Evolutionary conservation across 2,888 invertebrate genomes (phyloP).

Genomic region (Argyresthia albistria): DNA sequence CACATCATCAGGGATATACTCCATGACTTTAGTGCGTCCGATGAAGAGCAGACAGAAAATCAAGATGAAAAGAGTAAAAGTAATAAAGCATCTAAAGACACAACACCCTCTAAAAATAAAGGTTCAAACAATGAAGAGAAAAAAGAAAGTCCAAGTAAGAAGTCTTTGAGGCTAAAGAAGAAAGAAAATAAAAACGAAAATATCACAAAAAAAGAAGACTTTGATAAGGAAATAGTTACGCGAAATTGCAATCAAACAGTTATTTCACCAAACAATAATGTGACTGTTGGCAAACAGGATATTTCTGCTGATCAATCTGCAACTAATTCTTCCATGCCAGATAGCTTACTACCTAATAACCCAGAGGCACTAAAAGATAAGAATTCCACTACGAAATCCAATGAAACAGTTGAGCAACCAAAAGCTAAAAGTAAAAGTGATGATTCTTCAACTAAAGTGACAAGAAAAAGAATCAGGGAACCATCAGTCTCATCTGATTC

Average conservation of each 20-base stretch:
- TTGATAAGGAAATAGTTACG: too few relatives aligned
- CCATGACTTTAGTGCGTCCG: constrained; percentile 28
- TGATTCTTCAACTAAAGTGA: not conserved
- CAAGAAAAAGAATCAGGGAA: not conserved
- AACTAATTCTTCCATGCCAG: constrained; percentile 21
- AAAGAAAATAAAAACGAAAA: constrained; percentile 6
- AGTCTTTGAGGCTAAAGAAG: constrained; percentile 13
- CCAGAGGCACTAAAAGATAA: constrained; percentile 30
- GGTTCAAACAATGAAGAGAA: not conserved
- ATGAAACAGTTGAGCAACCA: not conserved
- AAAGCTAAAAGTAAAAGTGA: not conserved
- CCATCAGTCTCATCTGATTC: too few relatives aligned
- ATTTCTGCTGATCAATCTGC: too few relatives aligned
- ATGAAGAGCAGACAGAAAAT: not conserved
- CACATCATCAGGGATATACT: constrained; percentile 43
- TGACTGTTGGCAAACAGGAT: too few relatives aligned
- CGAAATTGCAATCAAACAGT: too few relatives aligned
- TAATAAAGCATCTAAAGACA: too few relatives aligned
- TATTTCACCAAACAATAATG: too few relatives aligned
- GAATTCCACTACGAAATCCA: not conserved
- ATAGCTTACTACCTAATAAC: constrained; percentile 49
- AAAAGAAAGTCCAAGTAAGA: not conserved
- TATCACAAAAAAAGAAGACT: not conserved
- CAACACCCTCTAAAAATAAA: not conserved
- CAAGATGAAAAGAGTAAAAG: too few relatives aligned